Evolutionary conservation across 2,113 vertebrate genomes (phyloP).

Genomic region (Dicentrarchus labrax): DNA sequence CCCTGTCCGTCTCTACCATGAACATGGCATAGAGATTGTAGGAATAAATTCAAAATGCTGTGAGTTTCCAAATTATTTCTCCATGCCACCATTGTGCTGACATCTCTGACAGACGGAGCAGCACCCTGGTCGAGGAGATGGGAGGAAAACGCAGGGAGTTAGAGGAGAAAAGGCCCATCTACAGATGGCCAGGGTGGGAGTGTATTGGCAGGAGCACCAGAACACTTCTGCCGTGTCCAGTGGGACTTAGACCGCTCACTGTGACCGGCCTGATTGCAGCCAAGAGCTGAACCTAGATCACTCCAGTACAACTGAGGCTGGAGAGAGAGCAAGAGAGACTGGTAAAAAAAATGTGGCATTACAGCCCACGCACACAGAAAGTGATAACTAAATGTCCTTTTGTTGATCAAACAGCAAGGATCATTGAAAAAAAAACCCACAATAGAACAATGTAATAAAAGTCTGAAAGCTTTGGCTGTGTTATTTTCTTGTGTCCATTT

Average conservation of each 20-base stretch:
- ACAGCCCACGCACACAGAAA: conserved; percentile 59
- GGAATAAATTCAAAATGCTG: conserved; percentile 35
- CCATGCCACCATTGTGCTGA: conserved; percentile 54
- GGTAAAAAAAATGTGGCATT: conserved; percentile 74
- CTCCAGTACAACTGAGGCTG: conserved; percentile 68
- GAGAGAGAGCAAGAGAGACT: conserved; percentile 66
- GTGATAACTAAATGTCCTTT: conserved; percentile 71
- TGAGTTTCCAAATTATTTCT: conserved; percentile 53
- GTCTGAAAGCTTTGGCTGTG: neutral
- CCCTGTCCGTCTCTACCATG: conserved; percentile 14
- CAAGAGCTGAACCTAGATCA: conserved; percentile 79
- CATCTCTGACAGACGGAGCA: conserved; percentile 74
- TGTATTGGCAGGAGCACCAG: conserved; percentile 81
- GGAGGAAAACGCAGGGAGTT: conserved; percentile 61
- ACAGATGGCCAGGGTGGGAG: conserved; percentile 87
- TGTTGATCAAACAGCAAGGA: conserved; percentile 66
- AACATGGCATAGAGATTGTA: conserved; percentile 26
- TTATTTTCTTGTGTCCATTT: conserved; percentile 36
- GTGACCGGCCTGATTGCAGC: conserved; percentile 75
- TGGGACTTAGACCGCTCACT: conserved; percentile 78
- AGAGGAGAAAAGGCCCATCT: conserved; percentile 78
- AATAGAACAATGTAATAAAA: conserved; percentile 34
- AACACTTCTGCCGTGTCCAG: conserved; percentile 84
- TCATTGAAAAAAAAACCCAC: conserved; percentile 25
- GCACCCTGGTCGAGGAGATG: conserved; percentile 56